phyloP scores from a whole-genome alignment of 2,888 invertebrate species.

The Acronicta psi region DNA sequence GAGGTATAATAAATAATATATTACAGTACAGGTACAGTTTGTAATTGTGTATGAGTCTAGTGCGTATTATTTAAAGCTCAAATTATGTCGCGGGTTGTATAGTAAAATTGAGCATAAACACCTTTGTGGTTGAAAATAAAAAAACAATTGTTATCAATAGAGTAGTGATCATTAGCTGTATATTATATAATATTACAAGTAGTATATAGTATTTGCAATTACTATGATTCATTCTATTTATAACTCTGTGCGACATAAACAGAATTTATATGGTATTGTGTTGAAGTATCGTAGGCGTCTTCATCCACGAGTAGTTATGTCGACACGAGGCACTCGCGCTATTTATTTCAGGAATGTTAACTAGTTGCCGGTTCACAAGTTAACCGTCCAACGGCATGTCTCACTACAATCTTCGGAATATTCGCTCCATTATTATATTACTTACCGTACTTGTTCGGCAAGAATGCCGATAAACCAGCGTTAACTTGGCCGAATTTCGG shows the following conservation, averaged over 20 bases:
- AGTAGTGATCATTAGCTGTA: no score
- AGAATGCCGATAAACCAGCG: constrained; percentile 1
- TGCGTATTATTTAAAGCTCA: no score
- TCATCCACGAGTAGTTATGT: constrained; percentile 11
- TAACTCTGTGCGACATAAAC: no score
- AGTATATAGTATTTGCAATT: no score
- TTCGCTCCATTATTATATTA: constrained; percentile 26
- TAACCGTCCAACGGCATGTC: constrained; percentile 3
- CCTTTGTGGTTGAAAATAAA: no score
- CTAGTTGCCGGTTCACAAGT: constrained; percentile 24
- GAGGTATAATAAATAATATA: no score
- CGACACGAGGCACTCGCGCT: constrained; percentile 27
- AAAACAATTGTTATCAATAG: no score
- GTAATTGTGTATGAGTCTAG: no score
- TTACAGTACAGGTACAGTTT: no score
- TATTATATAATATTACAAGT: no score
- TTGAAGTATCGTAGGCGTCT: background rate
- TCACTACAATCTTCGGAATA: constrained; percentile 25
- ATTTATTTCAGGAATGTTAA: constrained; percentile 38
- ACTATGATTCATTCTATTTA: no score
- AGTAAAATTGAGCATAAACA: background rate
- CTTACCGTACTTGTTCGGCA: constrained; percentile 3
- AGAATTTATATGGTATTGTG: no score
- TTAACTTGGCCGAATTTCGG: background rate
- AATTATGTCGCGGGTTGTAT: background rate